Percentiles rank a stretch among this genome's conserved stretches.
These are phyloP conservation scores for Arion vulgaris DNA, from an alignment of 1,140 invertebrate genomes.

Conservation along the genomic window DNA sequence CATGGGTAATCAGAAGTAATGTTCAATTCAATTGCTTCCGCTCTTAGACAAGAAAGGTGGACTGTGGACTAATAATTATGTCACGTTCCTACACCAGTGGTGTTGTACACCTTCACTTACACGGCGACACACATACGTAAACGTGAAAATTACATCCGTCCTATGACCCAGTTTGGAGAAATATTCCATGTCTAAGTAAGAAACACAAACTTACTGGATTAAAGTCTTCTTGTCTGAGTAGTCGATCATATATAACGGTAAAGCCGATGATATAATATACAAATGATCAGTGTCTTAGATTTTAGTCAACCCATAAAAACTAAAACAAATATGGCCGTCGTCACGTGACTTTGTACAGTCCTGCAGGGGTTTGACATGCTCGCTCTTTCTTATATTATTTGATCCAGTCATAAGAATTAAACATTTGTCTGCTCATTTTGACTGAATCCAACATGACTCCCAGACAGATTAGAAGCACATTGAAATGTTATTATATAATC, in stretches of 20 bases:
- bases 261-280: background rate
- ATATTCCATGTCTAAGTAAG: background rate
- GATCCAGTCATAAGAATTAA: background rate
- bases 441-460: background rate
- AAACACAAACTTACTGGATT: background rate
- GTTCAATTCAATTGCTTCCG: background rate
- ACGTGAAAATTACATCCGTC: background rate
- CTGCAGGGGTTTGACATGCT: background rate
- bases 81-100: background rate
- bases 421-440: background rate
- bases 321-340: slow-evolving; percentile 24
- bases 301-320: background rate
- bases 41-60: background rate
- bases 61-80: too few species aligned
- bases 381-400: background rate
- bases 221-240: background rate
- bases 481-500: background rate
- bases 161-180: background rate
- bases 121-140: slow-evolving; percentile 18
- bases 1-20: background rate
- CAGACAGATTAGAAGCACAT: background rate
- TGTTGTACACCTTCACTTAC: background rate
- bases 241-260: background rate
- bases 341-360: background rate
- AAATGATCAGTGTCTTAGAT: background rate